These are phyloP conservation scores for Podotricha telesiphe DNA, from an alignment of 2,888 invertebrate genomes.

Conservation along the genomic window DNA sequence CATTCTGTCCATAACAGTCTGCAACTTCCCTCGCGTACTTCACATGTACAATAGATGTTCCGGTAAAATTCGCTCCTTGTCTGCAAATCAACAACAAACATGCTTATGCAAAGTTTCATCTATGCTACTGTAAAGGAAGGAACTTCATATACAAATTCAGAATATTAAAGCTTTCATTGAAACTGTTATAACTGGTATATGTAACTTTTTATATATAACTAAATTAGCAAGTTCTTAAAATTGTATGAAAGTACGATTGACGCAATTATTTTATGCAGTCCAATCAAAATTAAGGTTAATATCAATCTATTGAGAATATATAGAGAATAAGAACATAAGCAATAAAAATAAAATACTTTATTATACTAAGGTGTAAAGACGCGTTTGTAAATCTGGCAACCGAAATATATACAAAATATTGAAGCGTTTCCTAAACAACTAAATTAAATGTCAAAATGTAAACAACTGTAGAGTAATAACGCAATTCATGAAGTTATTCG, in stretches of 20 bases:
- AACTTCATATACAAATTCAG: not conserved
- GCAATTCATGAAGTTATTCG: not conserved
- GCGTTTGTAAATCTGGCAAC: slow-evolving; percentile 1
- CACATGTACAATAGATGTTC: slow-evolving; percentile 73
- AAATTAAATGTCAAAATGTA: slow-evolving; percentile 37
- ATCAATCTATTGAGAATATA: no score
- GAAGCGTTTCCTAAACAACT: slow-evolving; percentile 34
- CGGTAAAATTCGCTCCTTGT: slow-evolving; percentile 71
- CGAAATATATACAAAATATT: not conserved
- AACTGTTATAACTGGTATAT: not conserved
- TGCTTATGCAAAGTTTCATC: slow-evolving; percentile 6
- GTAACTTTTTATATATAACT: not conserved
- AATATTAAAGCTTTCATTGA: not conserved
- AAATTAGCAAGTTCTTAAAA: no score
- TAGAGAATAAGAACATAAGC: no score
- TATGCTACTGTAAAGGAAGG: not conserved
- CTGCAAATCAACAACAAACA: slow-evolving; percentile 55
- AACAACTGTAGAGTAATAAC: not conserved
- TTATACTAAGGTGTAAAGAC: no score
- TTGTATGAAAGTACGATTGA: no score
- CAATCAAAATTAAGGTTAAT: no score
- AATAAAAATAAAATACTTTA: not conserved
- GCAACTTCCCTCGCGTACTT: slow-evolving; percentile 73
- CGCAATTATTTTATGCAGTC: no score
- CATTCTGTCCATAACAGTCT: slow-evolving; percentile 75